phyloP scores from a whole-genome alignment of 2,888 invertebrate genomes.

The Eupithecia insigniata region DNA sequence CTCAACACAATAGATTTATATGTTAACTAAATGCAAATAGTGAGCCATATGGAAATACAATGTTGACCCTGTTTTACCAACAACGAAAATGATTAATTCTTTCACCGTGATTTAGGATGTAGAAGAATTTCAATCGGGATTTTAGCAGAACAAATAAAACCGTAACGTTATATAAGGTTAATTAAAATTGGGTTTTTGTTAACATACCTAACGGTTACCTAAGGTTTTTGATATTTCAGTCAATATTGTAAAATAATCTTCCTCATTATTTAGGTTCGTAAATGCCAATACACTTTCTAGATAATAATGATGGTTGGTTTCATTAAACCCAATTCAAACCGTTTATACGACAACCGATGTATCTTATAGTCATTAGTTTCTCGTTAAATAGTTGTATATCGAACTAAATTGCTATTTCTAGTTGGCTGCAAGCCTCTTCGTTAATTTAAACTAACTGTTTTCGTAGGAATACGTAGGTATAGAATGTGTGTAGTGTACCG shows the following conservation, averaged over 20 bases:
- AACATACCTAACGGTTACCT: background rate
- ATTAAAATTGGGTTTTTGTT: background rate
- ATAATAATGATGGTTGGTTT: constrained; percentile 39
- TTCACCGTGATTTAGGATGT: background rate
- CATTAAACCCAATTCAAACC: constrained; percentile 43
- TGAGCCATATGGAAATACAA: constrained; percentile 34
- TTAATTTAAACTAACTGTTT: constrained; percentile 64
- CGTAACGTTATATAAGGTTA: background rate
- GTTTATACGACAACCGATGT: constrained; percentile 40
- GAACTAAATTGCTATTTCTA: constrained; percentile 55
- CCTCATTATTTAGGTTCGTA: constrained; percentile 6
- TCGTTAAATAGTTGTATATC: constrained; percentile 55
- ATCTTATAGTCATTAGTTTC: constrained; percentile 49
- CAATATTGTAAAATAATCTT: constrained; percentile 3
- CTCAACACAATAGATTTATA: constrained; percentile 66
- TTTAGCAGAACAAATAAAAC: background rate
- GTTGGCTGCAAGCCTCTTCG: constrained; percentile 53
- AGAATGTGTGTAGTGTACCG: constrained; percentile 10
- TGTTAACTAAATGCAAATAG: constrained; percentile 77
- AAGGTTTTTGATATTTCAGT: background rate
- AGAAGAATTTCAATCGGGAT: background rate
- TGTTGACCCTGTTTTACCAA: constrained; percentile 19
- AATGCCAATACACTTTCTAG: constrained; percentile 35
- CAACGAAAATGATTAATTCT: constrained; percentile 4
- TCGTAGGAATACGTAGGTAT: constrained; percentile 47